These are phyloP conservation scores for Watersipora subatra DNA, from an alignment of 1,140 invertebrate genomes.

Conservation along the genomic window DNA sequence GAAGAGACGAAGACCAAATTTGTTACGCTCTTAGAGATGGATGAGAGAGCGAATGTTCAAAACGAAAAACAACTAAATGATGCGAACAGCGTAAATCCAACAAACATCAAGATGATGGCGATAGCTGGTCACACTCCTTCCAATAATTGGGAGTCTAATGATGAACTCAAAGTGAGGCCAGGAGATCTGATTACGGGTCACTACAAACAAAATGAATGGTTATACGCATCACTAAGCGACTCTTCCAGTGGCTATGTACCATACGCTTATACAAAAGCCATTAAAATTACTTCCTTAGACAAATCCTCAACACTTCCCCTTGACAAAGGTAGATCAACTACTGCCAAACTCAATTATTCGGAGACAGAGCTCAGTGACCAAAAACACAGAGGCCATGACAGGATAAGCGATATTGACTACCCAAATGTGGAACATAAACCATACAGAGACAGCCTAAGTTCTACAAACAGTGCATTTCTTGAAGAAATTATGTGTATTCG, in stretches of 20 bases:
- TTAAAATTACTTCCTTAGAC: neutral
- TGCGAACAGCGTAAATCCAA: neutral
- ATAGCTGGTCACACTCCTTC: neutral
- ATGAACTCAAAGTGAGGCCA: neutral
- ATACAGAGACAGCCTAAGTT: neutral
- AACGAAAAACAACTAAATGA: neutral
- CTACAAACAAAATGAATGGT: constrained; percentile 3
- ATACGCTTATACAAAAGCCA: neutral
- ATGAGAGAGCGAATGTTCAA: neutral
- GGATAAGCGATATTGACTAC: neutral
- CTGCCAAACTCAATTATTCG: neutral
- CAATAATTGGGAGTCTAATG: neutral
- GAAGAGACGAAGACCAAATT: neutral
- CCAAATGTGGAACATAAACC: neutral
- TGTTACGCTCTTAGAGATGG: neutral
- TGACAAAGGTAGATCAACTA: too few relatives aligned
- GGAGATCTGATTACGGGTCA: neutral
- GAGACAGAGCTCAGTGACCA: neutral
- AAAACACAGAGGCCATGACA: neutral
- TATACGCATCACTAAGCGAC: neutral
- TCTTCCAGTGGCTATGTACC: neutral
- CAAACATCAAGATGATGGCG: neutral
- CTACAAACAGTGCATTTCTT: neutral
- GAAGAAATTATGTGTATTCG: neutral
- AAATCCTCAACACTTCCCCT: neutral